Percentiles rank a stretch among this genome's conserved stretches.
Conservation (phyloP, 2,797 vertebrate genomes). For the Chlorospingus flavigularis region DNA sequence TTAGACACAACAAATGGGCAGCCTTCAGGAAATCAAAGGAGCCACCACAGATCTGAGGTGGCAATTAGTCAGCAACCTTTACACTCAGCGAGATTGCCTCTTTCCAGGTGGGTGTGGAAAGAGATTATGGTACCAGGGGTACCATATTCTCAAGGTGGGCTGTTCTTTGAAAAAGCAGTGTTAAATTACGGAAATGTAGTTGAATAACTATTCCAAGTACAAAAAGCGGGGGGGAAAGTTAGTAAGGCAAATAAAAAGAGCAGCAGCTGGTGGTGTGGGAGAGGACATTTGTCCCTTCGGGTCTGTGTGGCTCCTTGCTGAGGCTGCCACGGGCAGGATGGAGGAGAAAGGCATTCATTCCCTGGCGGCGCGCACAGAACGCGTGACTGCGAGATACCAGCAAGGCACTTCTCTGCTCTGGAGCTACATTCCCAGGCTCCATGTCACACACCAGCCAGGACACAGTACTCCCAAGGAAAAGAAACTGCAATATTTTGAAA, state of each 20-base stretch:
- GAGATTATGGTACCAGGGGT: neutral
- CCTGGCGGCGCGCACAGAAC: fast-evolving
- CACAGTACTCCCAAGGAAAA: neutral
- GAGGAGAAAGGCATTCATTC: slow-evolving; percentile 18
- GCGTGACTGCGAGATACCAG: neutral
- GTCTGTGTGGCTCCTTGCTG: neutral
- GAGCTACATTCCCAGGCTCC: neutral
- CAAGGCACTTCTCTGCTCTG: neutral
- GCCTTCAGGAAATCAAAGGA: neutral
- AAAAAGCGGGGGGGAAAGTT: neutral
- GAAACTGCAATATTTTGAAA: slow-evolving; percentile 45
- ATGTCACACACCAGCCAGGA: neutral
- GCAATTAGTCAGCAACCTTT: neutral
- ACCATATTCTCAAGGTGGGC: neutral
- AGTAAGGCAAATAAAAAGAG: neutral
- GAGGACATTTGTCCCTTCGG: neutral
- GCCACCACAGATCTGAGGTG: neutral
- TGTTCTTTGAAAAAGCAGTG: neutral
- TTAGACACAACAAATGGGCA: neutral
- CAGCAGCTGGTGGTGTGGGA: neutral
- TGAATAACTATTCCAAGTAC: neutral
- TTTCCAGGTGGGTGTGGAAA: neutral
- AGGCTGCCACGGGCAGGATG: neutral
- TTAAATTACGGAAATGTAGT: neutral
- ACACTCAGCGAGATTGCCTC: neutral